Evolutionary conservation across 2,888 invertebrate species (phyloP).

Genomic region (Erebia palarica): DNA sequence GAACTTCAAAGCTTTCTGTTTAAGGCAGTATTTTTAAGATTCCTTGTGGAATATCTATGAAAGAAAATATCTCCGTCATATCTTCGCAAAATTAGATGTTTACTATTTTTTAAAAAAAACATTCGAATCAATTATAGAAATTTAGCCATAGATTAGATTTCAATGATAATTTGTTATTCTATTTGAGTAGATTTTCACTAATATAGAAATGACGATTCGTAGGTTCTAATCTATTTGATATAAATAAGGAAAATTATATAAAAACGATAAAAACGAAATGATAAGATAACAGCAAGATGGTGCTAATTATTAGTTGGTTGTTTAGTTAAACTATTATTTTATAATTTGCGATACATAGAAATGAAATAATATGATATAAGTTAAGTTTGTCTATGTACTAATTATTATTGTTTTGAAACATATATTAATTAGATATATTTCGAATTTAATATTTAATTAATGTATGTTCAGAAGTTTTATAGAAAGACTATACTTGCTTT

Average conservation of each 20-base stretch:
- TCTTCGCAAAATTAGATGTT: slow-evolving; percentile 44
- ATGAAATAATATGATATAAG: slow-evolving; percentile 24
- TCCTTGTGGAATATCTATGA: slow-evolving; percentile 19
- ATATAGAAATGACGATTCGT: slow-evolving; percentile 19
- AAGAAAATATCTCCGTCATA: slow-evolving; percentile 44
- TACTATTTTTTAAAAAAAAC: slow-evolving; percentile 27
- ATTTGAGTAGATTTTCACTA: slow-evolving; percentile 38
- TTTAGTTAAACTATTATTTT: slow-evolving; percentile 41
- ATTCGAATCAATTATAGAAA: slow-evolving; percentile 34
- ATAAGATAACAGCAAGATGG: slow-evolving; percentile 44
- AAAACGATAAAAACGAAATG: slow-evolving; percentile 9
- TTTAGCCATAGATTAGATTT: slow-evolving; percentile 26
- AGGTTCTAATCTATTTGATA: slow-evolving; percentile 23
- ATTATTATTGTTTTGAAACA: slow-evolving; percentile 21
- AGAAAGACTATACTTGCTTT: slow-evolving; percentile 21
- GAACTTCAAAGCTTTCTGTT: background rate
- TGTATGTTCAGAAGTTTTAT: slow-evolving; percentile 12
- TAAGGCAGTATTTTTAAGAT: background rate
- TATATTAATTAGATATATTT: slow-evolving; percentile 27
- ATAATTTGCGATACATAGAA: slow-evolving; percentile 35
- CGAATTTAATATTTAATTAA: slow-evolving; percentile 25
- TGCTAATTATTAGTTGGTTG: slow-evolving; percentile 46
- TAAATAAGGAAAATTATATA: slow-evolving; percentile 18
- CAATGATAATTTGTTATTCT: slow-evolving; percentile 22
- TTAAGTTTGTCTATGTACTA: slow-evolving; percentile 33